phyloP scores from a whole-genome alignment of 2,113 vertebrate species.

The Apodemus speciosus region DNA sequence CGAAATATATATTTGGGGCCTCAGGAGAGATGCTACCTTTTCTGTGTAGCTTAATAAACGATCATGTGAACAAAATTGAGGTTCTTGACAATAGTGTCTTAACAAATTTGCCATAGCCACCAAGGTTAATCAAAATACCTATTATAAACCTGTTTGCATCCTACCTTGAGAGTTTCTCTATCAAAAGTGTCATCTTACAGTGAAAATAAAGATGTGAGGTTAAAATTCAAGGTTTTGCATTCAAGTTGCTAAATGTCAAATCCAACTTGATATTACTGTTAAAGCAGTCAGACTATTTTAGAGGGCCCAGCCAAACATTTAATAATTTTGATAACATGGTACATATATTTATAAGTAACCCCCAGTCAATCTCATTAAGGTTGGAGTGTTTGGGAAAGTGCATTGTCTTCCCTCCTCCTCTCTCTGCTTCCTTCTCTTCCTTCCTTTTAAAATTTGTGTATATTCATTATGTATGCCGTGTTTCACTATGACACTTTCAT shows the following conservation, averaged over 20 bases:
- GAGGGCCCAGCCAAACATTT: neutral
- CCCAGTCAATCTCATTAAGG: neutral
- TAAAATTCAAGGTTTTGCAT: slow-evolving; percentile 20
- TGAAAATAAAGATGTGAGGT: slow-evolving; percentile 17
- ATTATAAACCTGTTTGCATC: neutral
- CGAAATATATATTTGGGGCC: neutral
- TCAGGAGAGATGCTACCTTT: neutral
- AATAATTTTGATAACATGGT: neutral
- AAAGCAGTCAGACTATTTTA: neutral
- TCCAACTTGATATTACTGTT: neutral
- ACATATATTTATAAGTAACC: neutral
- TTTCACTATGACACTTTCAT: neutral
- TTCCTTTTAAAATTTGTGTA: neutral
- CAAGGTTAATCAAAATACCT: neutral
- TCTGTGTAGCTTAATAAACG: neutral
- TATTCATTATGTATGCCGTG: neutral
- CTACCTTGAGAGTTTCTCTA: neutral
- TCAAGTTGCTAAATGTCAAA: slow-evolving; percentile 12
- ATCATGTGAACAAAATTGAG: neutral
- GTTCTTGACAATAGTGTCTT: neutral
- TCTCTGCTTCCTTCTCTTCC: neutral
- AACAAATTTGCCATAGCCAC: neutral
- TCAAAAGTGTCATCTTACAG: neutral
- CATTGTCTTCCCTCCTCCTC: neutral
- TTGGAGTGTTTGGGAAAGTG: neutral